A percentile compares a stretch with the other conserved stretches of the same genome.
phyloP scores from a whole-genome alignment of 2,797 vertebrate genomes.

The Gadopsis marmoratus region DNA sequence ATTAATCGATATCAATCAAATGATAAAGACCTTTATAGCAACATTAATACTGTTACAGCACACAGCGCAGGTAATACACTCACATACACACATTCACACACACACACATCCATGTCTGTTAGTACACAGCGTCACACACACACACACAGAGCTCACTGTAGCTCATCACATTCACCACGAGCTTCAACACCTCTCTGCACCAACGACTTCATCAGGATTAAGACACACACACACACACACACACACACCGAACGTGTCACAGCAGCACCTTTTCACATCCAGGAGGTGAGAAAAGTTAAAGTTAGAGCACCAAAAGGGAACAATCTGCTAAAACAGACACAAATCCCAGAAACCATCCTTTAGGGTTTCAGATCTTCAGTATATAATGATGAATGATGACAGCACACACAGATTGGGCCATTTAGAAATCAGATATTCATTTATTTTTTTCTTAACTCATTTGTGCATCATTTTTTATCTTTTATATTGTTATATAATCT shows the following conservation, averaged over 20 bases:
- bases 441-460: background rate
- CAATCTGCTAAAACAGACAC: background rate
- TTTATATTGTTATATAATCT: background rate
- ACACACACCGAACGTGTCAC: constrained; percentile 18
- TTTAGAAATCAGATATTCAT: background rate
- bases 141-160: constrained; percentile 32
- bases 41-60: constrained; percentile 12
- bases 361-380: background rate
- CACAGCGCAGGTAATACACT: constrained; percentile 6
- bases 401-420: background rate
- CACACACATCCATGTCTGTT: constrained; percentile 1
- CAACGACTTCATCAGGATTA: constrained; percentile 52
- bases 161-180: constrained; percentile 59
- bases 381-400: background rate
- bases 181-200: constrained; percentile 64
- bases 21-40: background rate
- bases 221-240: constrained; percentile 20
- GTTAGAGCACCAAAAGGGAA: background rate
- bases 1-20: background rate
- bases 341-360: background rate
- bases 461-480: background rate
- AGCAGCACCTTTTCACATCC: constrained; percentile 45
- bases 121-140: constrained; percentile 1
- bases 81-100: constrained; percentile 2
- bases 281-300: constrained; percentile 44